Percentiles rank a stretch among this genome's conserved stretches.
Conservation (phyloP, 2,888 invertebrate genomes). For the Lacanobia wlatinum region DNA sequence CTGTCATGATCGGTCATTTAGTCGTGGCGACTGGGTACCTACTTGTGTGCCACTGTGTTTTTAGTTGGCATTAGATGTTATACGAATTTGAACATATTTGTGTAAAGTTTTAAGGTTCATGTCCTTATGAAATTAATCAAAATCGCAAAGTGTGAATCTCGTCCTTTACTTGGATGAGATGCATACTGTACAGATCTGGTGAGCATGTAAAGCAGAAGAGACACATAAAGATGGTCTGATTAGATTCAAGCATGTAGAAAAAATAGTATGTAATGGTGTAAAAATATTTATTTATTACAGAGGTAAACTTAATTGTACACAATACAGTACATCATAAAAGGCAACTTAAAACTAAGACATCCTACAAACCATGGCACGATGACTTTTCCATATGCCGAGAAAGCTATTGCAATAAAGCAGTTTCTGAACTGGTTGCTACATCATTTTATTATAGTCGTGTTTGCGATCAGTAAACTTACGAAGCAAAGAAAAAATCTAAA, state of each 20-base stretch:
- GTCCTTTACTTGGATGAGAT: background rate
- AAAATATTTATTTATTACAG: background rate
- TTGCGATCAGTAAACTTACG: too few species aligned
- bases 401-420: background rate
- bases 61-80: constrained; percentile 27
- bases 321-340: too few species aligned
- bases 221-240: background rate
- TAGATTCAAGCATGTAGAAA: background rate
- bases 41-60: constrained; percentile 31
- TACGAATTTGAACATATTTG: background rate
- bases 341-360: too few species aligned
- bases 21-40: constrained; percentile 23
- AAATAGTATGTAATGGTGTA: background rate
- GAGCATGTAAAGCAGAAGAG: background rate
- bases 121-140: background rate
- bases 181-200: background rate
- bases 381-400: background rate
- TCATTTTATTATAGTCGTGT: too few species aligned
- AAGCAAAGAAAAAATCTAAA: too few species aligned
- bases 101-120: background rate
- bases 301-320: too few species aligned
- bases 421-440: too few species aligned
- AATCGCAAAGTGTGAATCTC: background rate
- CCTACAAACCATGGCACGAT: too few species aligned
- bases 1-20: constrained; percentile 94